Conservation (phyloP, 2,113 vertebrate genomes). For the Carollia perspicillata region DNA sequence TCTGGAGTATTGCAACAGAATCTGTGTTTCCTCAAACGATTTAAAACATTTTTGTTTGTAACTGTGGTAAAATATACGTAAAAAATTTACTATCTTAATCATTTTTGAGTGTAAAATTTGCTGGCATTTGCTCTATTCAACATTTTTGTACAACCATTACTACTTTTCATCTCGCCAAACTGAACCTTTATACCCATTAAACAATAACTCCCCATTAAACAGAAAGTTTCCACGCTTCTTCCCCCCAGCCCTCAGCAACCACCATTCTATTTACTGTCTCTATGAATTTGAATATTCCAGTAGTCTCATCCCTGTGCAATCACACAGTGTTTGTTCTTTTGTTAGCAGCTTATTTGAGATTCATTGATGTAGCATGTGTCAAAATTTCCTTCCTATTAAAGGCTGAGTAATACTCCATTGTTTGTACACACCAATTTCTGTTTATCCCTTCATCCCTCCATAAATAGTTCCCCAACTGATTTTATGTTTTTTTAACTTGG, state of each 20-base stretch:
- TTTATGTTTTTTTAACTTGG: background rate
- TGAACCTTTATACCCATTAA: background rate
- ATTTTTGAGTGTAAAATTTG: background rate
- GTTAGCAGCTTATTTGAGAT: background rate
- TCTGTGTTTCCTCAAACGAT: background rate
- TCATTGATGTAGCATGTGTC: background rate
- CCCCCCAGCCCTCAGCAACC: fast-evolving
- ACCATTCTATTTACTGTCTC: background rate
- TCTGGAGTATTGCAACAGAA: background rate
- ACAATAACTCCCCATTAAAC: background rate
- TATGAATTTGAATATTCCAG: background rate
- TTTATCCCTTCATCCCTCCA: background rate
- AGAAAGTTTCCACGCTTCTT: background rate
- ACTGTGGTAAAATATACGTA: background rate
- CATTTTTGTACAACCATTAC: background rate
- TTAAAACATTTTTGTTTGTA: background rate
- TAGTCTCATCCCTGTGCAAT: background rate
- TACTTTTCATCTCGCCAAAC: background rate
- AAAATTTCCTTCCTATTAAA: background rate
- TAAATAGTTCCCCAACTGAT: background rate
- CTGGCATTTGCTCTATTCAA: background rate
- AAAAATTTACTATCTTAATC: background rate
- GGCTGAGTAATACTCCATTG: background rate
- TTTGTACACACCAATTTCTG: background rate
- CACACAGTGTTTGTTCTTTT: background rate